Conservation (phyloP, 2,888 invertebrate genomes). For the Ceramica pisi region DNA sequence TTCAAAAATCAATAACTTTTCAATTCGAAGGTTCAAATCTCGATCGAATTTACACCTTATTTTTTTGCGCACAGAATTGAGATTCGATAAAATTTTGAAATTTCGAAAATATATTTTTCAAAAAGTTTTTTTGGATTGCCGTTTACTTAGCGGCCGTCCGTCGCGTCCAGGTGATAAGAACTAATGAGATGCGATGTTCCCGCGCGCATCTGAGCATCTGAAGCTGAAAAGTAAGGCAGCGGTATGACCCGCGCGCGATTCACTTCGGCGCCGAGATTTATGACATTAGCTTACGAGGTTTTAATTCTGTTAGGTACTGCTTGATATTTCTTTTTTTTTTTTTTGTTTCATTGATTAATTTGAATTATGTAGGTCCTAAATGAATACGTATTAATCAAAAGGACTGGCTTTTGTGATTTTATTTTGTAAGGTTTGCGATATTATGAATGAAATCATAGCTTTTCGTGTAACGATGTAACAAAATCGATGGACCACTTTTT, state of each 20-base stretch:
- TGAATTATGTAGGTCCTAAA: background rate
- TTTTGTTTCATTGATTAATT: background rate
- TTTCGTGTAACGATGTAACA: background rate
- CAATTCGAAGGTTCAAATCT: background rate
- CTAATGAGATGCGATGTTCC: conserved; percentile 66
- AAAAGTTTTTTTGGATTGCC: conserved; percentile 34
- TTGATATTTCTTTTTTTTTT: background rate
- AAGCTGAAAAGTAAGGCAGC: conserved; percentile 73
- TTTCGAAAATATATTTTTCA: conserved; percentile 6
- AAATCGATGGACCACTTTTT: background rate
- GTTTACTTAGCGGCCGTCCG: conserved; percentile 67
- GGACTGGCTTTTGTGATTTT: background rate
- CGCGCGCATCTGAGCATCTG: conserved; percentile 73
- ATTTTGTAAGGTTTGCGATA: background rate
- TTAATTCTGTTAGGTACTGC: background rate
- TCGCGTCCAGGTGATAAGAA: conserved; percentile 73
- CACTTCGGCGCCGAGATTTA: conserved; percentile 18
- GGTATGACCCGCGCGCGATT: conserved; percentile 53
- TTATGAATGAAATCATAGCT: background rate
- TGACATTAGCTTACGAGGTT: conserved; percentile 3
- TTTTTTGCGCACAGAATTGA: conserved; percentile 28
- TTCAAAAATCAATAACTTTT: conserved; percentile 1
- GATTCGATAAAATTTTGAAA: conserved; percentile 27
- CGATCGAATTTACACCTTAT: conserved; percentile 41
- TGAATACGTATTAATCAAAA: too few relatives aligned